Percentiles rank a stretch among this genome's conserved stretches.
Evolutionary conservation across 2,888 invertebrate species (phyloP).

Genomic region (Amphipoea oculea): DNA sequence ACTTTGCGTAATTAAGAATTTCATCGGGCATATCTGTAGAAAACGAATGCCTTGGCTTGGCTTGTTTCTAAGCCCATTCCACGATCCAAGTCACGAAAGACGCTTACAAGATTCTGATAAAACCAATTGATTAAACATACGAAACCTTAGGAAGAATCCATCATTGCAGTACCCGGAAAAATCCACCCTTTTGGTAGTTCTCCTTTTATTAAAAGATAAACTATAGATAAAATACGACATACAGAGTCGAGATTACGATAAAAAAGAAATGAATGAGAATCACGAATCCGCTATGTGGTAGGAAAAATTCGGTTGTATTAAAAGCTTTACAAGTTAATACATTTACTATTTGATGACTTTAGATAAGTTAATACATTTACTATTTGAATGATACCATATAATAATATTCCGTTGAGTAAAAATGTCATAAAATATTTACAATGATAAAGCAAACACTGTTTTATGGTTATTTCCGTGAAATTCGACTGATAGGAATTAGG

Average conservation of each 20-base stretch:
- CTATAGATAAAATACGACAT: slow-evolving; percentile 29
- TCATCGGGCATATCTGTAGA: background rate
- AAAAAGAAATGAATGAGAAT: slow-evolving; percentile 45
- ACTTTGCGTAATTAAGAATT: background rate
- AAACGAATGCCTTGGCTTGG: background rate
- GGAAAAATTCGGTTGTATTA: slow-evolving; percentile 53
- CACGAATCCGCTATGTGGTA: slow-evolving; percentile 54
- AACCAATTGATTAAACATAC: slow-evolving; percentile 21
- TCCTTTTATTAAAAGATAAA: slow-evolving; percentile 44
- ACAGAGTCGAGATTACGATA: slow-evolving; percentile 45
- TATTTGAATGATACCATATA: slow-evolving; percentile 7
- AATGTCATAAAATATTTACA: slow-evolving; percentile 11
- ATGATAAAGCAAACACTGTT: background rate
- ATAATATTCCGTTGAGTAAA: slow-evolving; percentile 3
- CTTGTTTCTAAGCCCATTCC: background rate
- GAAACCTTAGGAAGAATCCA: slow-evolving; percentile 30
- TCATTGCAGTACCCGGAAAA: slow-evolving; percentile 23
- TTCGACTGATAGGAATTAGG: background rate
- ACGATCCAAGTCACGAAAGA: background rate
- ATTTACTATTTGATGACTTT: slow-evolving; percentile 38
- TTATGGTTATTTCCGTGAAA: background rate
- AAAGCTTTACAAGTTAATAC: slow-evolving; percentile 42
- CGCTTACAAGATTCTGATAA: background rate
- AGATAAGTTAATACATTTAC: slow-evolving; percentile 57
- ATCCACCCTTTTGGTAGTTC: slow-evolving; percentile 22